Percentiles rank a stretch among this genome's conserved stretches.
phyloP scores from a whole-genome alignment of 2,113 vertebrate species.

The Trinectes maculatus region DNA sequence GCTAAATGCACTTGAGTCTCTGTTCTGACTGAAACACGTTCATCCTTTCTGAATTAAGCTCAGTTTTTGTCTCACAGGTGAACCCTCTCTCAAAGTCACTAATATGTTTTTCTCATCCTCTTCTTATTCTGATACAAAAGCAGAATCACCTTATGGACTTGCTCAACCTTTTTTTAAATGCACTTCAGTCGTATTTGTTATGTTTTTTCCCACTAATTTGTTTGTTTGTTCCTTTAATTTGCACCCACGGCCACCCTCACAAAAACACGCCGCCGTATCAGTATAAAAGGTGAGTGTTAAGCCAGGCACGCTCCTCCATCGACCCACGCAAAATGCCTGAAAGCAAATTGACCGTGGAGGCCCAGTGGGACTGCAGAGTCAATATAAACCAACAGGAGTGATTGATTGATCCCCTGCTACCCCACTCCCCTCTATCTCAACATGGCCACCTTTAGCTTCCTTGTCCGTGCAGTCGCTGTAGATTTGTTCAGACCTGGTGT shows the following conservation, averaged over 20 bases:
- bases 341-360: slow-evolving; percentile 75
- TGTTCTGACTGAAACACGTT: too few relatives aligned
- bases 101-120: neutral
- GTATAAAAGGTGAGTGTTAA: slow-evolving; percentile 69
- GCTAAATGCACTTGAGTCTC: too few relatives aligned
- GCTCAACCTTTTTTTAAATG: neutral
- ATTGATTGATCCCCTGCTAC: slow-evolving; percentile 76
- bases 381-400: slow-evolving; percentile 73
- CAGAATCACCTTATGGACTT: neutral
- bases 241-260: neutral
- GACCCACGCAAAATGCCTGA: slow-evolving; percentile 76
- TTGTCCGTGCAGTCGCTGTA: slow-evolving; percentile 20
- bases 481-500: slow-evolving; percentile 36
- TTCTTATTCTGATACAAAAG: neutral
- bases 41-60: neutral
- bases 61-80: neutral
- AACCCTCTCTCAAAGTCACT: neutral
- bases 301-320: slow-evolving; percentile 75
- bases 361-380: slow-evolving; percentile 74
- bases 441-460: slow-evolving; percentile 44
- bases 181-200: neutral
- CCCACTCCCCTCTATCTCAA: slow-evolving; percentile 54
- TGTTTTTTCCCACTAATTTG: neutral
- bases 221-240: neutral
- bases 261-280: slow-evolving; percentile 38